Evolutionary conservation across 2,888 invertebrate genomes (phyloP).

Genomic region (Caenorhabditis sp.): DNA sequence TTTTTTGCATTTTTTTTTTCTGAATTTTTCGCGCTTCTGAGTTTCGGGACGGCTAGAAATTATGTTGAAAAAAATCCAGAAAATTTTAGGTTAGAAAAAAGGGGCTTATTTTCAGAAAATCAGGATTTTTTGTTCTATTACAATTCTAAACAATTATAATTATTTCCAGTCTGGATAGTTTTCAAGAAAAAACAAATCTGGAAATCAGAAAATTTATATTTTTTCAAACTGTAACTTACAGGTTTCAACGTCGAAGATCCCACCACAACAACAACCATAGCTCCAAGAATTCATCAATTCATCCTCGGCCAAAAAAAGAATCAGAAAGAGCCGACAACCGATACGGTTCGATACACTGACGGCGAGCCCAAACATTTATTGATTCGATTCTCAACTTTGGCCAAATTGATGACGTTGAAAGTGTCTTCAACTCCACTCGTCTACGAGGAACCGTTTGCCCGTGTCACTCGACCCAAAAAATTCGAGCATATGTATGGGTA

Average conservation of each 20-base stretch:
- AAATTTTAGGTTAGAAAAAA: no score
- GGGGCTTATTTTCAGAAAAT: no score
- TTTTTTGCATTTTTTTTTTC: no score
- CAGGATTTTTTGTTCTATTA: no score
- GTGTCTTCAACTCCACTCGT: constrained; percentile 36
- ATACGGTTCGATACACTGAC: constrained; percentile 19
- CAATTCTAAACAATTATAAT: no score
- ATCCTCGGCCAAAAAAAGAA: constrained; percentile 48
- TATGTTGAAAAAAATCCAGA: no score
- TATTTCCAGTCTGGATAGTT: no score
- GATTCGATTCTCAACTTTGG: constrained; percentile 59
- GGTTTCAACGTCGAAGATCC: background rate
- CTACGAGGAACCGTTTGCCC: constrained; percentile 10
- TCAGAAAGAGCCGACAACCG: constrained; percentile 41
- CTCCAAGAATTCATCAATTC: constrained; percentile 29
- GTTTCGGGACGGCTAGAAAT: no score
- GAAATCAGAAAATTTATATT: background rate
- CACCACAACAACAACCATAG: background rate
- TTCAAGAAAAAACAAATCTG: no score
- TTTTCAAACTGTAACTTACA: background rate
- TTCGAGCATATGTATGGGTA: constrained; percentile 11
- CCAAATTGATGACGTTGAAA: constrained; percentile 56
- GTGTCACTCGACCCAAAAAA: background rate
- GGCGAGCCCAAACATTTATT: constrained; percentile 48
- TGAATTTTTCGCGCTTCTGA: no score